Base-by-base conservation (phyloP, 2,113 vertebrate species). In the Python bivittatus region DNA sequence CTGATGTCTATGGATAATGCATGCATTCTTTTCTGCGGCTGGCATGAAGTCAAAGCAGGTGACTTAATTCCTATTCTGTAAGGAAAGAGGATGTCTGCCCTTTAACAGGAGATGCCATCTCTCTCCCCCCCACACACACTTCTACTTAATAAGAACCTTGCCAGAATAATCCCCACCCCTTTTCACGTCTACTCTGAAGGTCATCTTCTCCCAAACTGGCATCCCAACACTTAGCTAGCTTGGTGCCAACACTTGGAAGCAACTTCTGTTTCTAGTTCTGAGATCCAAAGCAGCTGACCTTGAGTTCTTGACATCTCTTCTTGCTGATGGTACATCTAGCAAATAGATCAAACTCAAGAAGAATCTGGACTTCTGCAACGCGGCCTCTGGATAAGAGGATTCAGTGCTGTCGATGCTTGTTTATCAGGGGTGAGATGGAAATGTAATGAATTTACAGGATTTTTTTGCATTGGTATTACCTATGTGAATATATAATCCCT, bases 41-140 rank as follows among this genome's bases (percentile, higher is more conserved):
- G 91, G 54, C 5, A 38, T 12, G 53, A 56, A 27, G 64, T 44
- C 53, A 48, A 88, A 88, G 42, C 86, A 58, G 61, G 86, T 92
- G 61, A 88, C 38, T 87, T 92, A 23, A 83, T 92, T 79, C 64
- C 64, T 92, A 29, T 52, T 85, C 83, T 91, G 33, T 17, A 44
- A 92, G 53, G 15, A 79, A 57, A 38, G 27, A 48, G 57, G 33
- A 29, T 0, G 29, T 60, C 25, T 86, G 56, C 90, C 56, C 79
- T 52, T 91, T 29, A 85, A 60, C 44, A 1, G 84, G 61, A 88
- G 53, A 48, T 54, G 29, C 25, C 72, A n/a, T n/a, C 25, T 44
- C 8, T 33, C 17, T 7, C 23, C 12, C 57, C 7, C n/a, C 61
- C 17, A 68, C 33, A 0, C 4, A 10, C 23, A 13, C 9, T 44